Base-by-base conservation (phyloP, 2,113 vertebrate genomes). In the Trachemys scripta region DNA sequence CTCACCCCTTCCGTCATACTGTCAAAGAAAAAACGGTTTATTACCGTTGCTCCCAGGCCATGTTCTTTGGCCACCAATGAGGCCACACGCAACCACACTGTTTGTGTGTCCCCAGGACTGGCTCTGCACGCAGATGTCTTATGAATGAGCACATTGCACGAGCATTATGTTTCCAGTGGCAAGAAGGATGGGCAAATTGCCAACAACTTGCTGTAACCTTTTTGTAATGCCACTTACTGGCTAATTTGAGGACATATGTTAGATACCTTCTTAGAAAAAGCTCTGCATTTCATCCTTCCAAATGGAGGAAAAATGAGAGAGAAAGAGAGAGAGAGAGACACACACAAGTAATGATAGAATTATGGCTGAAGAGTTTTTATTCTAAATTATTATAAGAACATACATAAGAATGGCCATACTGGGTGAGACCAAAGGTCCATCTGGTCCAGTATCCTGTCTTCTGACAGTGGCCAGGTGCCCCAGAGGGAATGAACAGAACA, bases 201-300 rank as follows among this genome's bases (percentile, higher is more conserved):
- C 96, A 97, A 92, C 57, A 89, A 94, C 93, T 96, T 87, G 92
- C 93, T 94, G 89, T 85, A 97, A 94, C 93, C 92, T 92, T 90
- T 97, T 96, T 97, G 96, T 96, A 92, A 95, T 97, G 96, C 92
- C 92, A 97, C 90, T 85, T 94, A 65, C 92, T 97, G 93, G 85
- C 94, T 97, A 90, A 90, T 92, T 93, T 8, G 50, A 97, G 96
- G 85, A 97, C 85, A 87, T 80, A 92, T 1, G 10, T 95, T 94
- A 95, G 93, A 96, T 96, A 95, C 89, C 89, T 97, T 93, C 93
- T 93, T 35, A 87, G 89, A 93, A 95, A 94, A 57, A 90, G 93
- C 92, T 94, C 95, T 95, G 94, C 95, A 92, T 95, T 93, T 94
- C 92, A 94, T 91, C 94, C 92, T 95, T 97, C 97, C 96, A 96